Base-by-base conservation (phyloP, 2,113 vertebrate species). In the Psophia crepitans region DNA sequence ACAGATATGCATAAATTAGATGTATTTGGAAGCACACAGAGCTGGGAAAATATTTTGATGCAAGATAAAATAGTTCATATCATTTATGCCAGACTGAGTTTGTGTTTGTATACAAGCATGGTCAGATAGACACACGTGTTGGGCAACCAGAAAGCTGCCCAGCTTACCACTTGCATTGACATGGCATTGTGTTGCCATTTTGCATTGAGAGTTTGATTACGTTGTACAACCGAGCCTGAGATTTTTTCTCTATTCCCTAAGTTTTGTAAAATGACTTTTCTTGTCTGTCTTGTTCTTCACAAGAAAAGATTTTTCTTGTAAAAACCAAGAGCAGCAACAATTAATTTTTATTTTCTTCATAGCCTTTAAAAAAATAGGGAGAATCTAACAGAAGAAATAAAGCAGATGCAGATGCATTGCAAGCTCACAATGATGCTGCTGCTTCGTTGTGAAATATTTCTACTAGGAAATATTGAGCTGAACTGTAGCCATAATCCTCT, bases 401-500 rank as follows among this genome's bases (percentile, higher is more conserved):
- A 90, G 32, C 74, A 91, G 46, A 48, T 77, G 43, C 30, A 56
- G 37, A 46, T 44, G 49, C 35, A 32, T 12, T 60, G 51, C 54
- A 93, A 78, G 48, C 30, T 80, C 28, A 48, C 80, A 53, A 68
- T 44, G 46, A 56, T 88, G 43, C 33, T 86, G 7, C 33, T 93
- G 64, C 58, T 90, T 86, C 70, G 49, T 7, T 73, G 60, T 69
- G 79, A 78, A 84, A 35, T 83, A 70, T 81, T 96, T 92, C 53
- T 77, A n/a, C 49, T 5, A 63, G 56, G 30, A 77, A 74, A 84
- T 53, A 28, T 8, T 90, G 87, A 90, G 37, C 68, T 87, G 81
- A 97, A 56, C 58, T 48, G 58, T 23, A 71, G 88, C 81, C 79
- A 71, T 87, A 91, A 92, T 85, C 89, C 78, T 94, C 84, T 92